These are phyloP conservation scores for Trachelus stipa DNA, from an alignment of 2,888 invertebrate species.

Conservation along the genomic window DNA sequence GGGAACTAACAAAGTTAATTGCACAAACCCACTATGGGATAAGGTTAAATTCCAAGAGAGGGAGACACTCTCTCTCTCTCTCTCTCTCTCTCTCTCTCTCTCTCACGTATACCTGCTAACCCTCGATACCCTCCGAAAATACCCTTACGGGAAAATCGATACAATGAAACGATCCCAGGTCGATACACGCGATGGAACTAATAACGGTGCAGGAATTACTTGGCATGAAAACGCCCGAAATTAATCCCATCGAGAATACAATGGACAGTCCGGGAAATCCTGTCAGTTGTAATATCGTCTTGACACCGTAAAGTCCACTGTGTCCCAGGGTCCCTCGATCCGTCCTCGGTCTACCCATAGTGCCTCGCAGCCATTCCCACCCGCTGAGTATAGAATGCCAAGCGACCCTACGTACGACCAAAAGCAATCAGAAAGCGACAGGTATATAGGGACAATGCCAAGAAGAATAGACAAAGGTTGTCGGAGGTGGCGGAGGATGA, in stretches of 20 bases:
- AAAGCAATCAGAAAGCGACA: not conserved
- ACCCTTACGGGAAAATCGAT: not conserved
- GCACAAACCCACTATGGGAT: constrained; percentile 5
- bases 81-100: not conserved
- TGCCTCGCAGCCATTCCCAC: not conserved
- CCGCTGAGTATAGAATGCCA: not conserved
- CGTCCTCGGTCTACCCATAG: not conserved
- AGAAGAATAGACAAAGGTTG: not conserved
- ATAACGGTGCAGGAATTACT: not conserved
- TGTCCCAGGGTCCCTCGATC: not conserved
- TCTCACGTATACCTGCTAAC: not conserved
- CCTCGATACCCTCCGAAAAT: not conserved
- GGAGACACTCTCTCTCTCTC: no score
- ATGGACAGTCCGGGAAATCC: not conserved
- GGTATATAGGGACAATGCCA: not conserved
- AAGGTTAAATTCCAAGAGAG: not conserved
- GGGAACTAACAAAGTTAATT: constrained; percentile 10
- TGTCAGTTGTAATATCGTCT: not conserved
- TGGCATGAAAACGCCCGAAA: not conserved
- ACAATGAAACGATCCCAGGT: not conserved
- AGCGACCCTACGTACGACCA: not conserved
- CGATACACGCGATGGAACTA: not conserved
- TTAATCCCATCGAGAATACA: not conserved
- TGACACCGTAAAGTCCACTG: not conserved
- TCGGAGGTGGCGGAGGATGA: not conserved